These are phyloP conservation scores for Oligia fasciuncula DNA, from an alignment of 2,888 invertebrate genomes.

Conservation along the genomic window DNA sequence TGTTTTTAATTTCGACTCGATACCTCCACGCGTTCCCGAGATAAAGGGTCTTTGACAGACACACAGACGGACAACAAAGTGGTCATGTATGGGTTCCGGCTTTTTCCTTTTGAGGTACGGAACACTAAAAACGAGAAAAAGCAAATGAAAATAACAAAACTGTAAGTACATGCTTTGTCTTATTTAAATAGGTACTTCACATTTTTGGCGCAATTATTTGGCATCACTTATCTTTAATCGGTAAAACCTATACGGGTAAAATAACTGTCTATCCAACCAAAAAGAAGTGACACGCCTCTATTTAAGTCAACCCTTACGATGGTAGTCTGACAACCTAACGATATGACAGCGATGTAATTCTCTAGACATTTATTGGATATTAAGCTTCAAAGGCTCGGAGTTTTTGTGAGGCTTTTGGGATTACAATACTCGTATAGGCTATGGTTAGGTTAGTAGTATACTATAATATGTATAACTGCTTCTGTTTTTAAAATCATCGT, in stretches of 20 bases:
- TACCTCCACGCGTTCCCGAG: too few species aligned
- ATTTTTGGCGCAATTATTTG: background rate
- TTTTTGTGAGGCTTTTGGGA: slow-evolving; percentile 7
- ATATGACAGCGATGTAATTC: slow-evolving; percentile 28
- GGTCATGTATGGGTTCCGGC: too few species aligned
- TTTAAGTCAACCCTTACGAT: slow-evolving; percentile 24
- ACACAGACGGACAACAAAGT: too few species aligned
- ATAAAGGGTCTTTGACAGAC: too few species aligned
- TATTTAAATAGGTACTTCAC: background rate
- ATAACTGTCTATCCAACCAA: slow-evolving; percentile 11
- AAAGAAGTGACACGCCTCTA: slow-evolving; percentile 1
- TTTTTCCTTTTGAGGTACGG: too few species aligned
- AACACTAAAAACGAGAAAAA: background rate
- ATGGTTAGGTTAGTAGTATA: background rate
- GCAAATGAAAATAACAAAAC: background rate
- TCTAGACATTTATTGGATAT: slow-evolving; percentile 20
- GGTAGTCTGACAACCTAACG: slow-evolving; percentile 6
- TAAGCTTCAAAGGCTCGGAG: slow-evolving; percentile 4
- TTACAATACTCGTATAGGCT: background rate
- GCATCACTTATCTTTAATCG: background rate
- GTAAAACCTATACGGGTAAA: background rate
- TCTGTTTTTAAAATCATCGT: background rate
- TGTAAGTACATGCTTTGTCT: background rate
- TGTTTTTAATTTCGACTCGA: too few species aligned
- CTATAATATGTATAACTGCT: background rate